Evolutionary conservation across 2,113 vertebrate species (phyloP).

Genomic region (Laticauda colubrina): DNA sequence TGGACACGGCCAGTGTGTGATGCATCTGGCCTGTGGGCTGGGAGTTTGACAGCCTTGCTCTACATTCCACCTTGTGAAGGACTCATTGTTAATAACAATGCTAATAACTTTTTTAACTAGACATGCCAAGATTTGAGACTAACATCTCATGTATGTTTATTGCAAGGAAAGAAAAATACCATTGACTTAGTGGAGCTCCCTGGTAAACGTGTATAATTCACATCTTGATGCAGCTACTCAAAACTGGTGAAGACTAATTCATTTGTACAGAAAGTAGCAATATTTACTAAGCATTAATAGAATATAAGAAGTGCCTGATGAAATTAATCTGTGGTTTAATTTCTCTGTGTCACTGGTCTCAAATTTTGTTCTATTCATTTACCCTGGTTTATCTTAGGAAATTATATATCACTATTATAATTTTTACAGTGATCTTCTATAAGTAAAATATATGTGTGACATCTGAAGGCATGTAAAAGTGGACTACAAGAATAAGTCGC

Average conservation of each 20-base stretch:
- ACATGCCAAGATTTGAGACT: not conserved
- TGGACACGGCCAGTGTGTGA: too few species aligned
- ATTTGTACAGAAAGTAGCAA: not conserved
- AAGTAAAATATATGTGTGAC: not conserved
- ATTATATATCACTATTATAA: not conserved
- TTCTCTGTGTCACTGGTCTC: not conserved
- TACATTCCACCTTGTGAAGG: not conserved
- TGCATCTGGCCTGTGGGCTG: too few species aligned
- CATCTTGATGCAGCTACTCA: not conserved
- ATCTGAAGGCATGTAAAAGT: not conserved
- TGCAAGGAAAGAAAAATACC: not conserved
- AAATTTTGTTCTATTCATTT: not conserved
- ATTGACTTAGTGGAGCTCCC: not conserved
- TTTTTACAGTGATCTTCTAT: not conserved
- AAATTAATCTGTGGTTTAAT: not conserved
- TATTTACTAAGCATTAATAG: not conserved
- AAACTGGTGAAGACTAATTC: not conserved
- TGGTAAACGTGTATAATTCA: not conserved
- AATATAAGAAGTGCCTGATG: not conserved
- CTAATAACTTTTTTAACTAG: constrained; percentile 15
- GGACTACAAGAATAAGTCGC: not conserved
- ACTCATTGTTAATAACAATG: not conserved
- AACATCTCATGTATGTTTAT: not conserved
- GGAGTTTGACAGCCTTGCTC: too few species aligned
- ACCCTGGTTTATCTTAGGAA: not conserved